Conservation (phyloP, 2,888 invertebrate genomes). For the Thymelicus acteon region DNA sequence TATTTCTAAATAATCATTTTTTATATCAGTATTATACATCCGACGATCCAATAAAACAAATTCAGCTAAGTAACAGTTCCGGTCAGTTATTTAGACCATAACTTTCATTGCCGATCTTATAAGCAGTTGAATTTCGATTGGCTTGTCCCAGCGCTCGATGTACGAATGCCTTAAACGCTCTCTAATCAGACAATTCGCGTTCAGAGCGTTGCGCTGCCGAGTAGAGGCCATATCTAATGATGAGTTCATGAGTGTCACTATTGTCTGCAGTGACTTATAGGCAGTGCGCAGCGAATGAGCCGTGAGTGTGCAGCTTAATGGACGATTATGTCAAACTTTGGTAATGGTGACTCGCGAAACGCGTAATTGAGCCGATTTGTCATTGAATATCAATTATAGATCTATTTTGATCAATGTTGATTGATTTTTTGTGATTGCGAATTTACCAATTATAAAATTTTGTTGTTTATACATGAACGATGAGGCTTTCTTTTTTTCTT, state of each 20-base stretch:
- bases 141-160: constrained; percentile 12
- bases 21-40: too few species aligned
- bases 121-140: constrained; percentile 31
- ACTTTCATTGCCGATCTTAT: constrained; percentile 28
- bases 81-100: constrained; percentile 6
- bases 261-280: constrained; percentile 62
- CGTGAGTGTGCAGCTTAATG: constrained; percentile 67
- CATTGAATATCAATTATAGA: constrained; percentile 55
- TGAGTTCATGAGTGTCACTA: constrained; percentile 56
- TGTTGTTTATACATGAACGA: too few species aligned
- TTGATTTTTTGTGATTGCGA: too few species aligned
- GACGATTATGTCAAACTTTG: constrained; percentile 63
- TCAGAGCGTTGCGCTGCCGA: constrained; percentile 59
- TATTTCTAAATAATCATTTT: too few species aligned
- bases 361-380: constrained; percentile 57
- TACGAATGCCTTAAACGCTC: constrained; percentile 41
- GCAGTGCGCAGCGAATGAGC: constrained; percentile 60
- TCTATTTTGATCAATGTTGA: constrained; percentile 18
- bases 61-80: not conserved
- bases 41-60: not conserved
- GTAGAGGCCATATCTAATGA: constrained; percentile 76
- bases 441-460: too few species aligned
- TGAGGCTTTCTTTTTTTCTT: too few species aligned
- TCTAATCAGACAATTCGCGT: constrained; percentile 77
- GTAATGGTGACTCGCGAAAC: constrained; percentile 48